Evolutionary conservation across 2,888 invertebrate genomes (phyloP), one percentile per base, ranked within the genome.

Genomic region (Acleris cristana): DNA sequence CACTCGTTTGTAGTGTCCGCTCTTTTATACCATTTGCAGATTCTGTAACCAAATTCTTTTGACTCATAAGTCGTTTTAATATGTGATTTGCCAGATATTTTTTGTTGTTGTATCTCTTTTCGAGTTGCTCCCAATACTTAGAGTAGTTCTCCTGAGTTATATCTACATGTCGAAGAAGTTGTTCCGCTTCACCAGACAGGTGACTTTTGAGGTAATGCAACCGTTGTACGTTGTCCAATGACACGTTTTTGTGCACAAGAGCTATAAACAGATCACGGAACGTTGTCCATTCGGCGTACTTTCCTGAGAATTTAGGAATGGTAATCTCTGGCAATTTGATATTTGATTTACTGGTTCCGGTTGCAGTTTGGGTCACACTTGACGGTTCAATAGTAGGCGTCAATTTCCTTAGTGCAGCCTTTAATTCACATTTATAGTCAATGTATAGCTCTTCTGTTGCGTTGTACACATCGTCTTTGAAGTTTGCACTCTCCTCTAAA

Each of bases 1-100:
- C 59, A 51, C 16, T 59, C 59, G 19, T 51, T 49, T 3, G 59
- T 59, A 0, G 59, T 59, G 26, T 59, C 59, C 30, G 16, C n/a
- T 59, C 49, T 34, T 59, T 59, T 6, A 59, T 5, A 1, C 12
- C 30, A 4, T 14, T 14, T 19, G 59, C 18, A 4, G 59, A 59
- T n/a, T 59, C 59, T 0, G n/a, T n/a, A n/a, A n/a, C n/a, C n/a
- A n/a, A n/a, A n/a, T n/a, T n/a, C n/a, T n/a, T n/a, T n/a, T n/a
- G n/a, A n/a, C n/a, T n/a, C n/a, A n/a, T n/a, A n/a, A n/a, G n/a
- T n/a, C 48, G 8, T 18, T 58, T 58, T 10, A 59, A 19, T 3
- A 23, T 59, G 30, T 14, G 10, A 16, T 59, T 59, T 30, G 59
- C 3, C 1, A 59, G 19, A 7, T 59, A 59, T 4, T 19, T 59